phyloP scores from a whole-genome alignment of 1,140 invertebrate genomes.

The Pseudomyrmex dendroicus region DNA sequence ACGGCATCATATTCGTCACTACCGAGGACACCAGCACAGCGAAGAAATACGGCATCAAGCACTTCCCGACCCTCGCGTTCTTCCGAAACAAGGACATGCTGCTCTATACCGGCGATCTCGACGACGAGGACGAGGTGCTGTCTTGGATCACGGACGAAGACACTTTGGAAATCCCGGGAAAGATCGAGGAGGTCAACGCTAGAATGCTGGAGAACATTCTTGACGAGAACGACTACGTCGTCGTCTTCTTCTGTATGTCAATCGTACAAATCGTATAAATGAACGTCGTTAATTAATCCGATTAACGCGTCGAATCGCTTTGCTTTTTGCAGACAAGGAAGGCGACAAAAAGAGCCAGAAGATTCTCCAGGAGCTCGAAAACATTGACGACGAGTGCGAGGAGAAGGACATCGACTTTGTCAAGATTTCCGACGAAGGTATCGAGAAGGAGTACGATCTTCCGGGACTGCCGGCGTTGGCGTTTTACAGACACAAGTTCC shows the following conservation, averaged over 20 bases:
- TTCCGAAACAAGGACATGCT: conserved; percentile 96
- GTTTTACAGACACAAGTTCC: conserved; percentile 96
- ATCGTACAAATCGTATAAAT: conserved; percentile 63
- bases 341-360: conserved; percentile 95
- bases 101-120: conserved; percentile 93
- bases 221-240: conserved; percentile 94
- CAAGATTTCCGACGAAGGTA: conserved; percentile 95
- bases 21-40: conserved; percentile 93
- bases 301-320: not conserved
- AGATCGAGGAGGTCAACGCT: conserved; percentile 96
- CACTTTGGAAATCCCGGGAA: conserved; percentile 95
- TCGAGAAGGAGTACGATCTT: conserved; percentile 96
- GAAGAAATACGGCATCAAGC: conserved; percentile 94
- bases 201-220: conserved; percentile 97
- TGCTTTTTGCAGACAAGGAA: conserved; percentile 90
- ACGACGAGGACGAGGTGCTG: conserved; percentile 95
- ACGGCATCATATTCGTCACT: conserved; percentile 96
- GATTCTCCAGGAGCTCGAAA: conserved; percentile 95
- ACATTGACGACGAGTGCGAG: conserved; percentile 97
- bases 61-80: conserved; percentile 94
- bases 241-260: conserved; percentile 96
- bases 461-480: conserved; percentile 92
- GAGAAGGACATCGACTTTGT: conserved; percentile 96
- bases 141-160: conserved; percentile 97
- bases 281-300: not conserved